Conservation (phyloP, 2,888 invertebrate species). For the Sinohyriopsis cumingii region DNA sequence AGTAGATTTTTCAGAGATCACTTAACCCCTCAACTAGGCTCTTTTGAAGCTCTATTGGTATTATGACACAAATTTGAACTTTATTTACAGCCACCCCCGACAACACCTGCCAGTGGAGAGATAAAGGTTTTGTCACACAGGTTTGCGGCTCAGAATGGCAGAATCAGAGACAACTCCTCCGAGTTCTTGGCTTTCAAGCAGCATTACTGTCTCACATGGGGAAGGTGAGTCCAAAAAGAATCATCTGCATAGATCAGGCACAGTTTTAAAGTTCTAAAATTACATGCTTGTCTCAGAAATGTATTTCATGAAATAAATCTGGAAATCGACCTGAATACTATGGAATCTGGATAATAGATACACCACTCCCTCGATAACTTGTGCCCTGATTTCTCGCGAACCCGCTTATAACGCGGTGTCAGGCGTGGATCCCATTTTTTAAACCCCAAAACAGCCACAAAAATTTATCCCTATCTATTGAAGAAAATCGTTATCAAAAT, state of each 20-base stretch:
- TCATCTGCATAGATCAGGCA: not conserved
- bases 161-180: conserved; percentile 56
- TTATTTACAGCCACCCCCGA: conserved; percentile 67
- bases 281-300: not conserved
- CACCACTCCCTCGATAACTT: too few relatives aligned
- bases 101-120: conserved; percentile 69
- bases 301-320: not conserved
- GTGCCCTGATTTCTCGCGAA: too few relatives aligned
- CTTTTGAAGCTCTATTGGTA: conserved; percentile 4
- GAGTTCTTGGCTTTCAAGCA: conserved; percentile 70
- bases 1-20: too few relatives aligned
- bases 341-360: too few relatives aligned
- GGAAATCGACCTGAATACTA: too few relatives aligned
- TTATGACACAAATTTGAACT: conserved; percentile 3
- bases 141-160: conserved; percentile 70
- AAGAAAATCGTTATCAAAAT: too few relatives aligned
- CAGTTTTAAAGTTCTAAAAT: not conserved
- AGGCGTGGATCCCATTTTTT: too few relatives aligned
- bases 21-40: too few relatives aligned
- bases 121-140: conserved; percentile 59
- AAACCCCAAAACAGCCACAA: too few relatives aligned
- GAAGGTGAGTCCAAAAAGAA: conserved; percentile 54
- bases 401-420: too few relatives aligned
- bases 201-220: conserved; percentile 70
- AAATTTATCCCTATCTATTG: too few relatives aligned